Evolutionary conservation across 2,797 vertebrate genomes (phyloP).

Genomic region (Poecilia wingei): DNA sequence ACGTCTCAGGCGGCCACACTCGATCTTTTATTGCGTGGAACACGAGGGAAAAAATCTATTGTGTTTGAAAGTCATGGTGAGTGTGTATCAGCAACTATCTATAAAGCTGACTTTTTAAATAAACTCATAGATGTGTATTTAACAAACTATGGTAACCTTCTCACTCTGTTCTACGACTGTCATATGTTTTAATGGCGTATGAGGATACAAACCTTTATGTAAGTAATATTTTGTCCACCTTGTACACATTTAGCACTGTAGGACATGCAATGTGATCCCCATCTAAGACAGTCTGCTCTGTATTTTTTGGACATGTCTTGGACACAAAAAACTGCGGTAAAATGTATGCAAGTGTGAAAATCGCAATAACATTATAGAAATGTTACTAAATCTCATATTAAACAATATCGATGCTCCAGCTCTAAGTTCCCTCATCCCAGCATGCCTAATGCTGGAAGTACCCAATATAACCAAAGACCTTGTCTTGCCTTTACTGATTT

Average conservation of each 20-base stretch:
- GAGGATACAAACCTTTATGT: background rate
- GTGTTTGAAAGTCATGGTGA: conserved; percentile 39
- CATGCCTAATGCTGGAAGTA: too few species aligned
- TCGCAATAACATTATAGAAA: background rate
- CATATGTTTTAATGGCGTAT: background rate
- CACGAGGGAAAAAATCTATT: conserved; percentile 40
- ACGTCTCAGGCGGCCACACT: conserved; percentile 55
- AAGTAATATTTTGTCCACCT: background rate
- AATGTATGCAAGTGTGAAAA: background rate
- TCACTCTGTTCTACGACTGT: background rate
- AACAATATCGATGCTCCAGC: background rate
- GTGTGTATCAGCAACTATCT: conserved; percentile 21
- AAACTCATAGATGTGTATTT: background rate
- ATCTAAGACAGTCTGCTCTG: too few species aligned
- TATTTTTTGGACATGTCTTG: background rate
- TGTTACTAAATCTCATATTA: background rate
- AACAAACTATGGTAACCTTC: background rate
- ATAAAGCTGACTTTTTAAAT: conserved; percentile 34
- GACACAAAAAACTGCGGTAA: background rate
- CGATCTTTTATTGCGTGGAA: conserved; percentile 55
- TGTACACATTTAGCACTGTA: background rate
- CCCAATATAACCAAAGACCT: too few species aligned
- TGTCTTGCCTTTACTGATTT: background rate
- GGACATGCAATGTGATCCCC: too few species aligned
- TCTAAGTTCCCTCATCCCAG: too few species aligned